These are phyloP conservation scores for Toxostoma redivivum DNA, from an alignment of 2,113 vertebrate species.

Conservation along the genomic window DNA sequence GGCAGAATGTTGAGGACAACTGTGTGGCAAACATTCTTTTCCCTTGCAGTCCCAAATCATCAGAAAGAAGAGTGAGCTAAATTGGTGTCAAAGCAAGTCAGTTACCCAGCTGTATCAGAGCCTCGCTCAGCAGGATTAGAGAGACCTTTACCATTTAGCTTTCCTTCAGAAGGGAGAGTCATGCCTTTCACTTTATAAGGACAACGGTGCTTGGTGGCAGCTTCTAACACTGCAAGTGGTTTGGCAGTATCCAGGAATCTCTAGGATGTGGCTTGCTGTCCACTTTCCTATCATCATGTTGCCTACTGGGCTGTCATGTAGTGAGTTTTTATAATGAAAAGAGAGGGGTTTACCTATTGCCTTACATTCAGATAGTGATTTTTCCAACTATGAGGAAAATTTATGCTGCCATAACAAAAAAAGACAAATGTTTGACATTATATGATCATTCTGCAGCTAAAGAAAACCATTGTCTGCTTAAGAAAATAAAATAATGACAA, in stretches of 20 bases:
- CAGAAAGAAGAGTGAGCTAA: not conserved
- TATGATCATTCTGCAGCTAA: not conserved
- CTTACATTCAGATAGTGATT: not conserved
- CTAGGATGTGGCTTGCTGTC: not conserved
- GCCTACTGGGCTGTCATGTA: not conserved
- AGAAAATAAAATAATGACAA: not conserved
- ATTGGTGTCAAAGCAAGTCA: conserved; percentile 19
- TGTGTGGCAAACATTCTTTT: conserved; percentile 9
- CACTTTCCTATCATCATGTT: not conserved
- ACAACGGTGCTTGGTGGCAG: not conserved
- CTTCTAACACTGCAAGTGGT: not conserved
- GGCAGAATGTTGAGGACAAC: conserved; percentile 33
- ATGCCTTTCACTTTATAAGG: not conserved
- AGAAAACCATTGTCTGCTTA: not conserved
- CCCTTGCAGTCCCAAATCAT: not conserved
- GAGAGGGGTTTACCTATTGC: not conserved
- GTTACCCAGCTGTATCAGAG: not conserved
- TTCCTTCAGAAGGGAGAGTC: not conserved
- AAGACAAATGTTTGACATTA: not conserved
- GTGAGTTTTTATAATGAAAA: not conserved
- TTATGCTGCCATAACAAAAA: not conserved
- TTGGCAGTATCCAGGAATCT: not conserved
- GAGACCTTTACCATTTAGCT: not conserved
- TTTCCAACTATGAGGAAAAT: not conserved
- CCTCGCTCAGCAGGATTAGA: not conserved